phyloP scores from a whole-genome alignment of 1,140 invertebrate species.

The Anagrus nilaparvatae region DNA sequence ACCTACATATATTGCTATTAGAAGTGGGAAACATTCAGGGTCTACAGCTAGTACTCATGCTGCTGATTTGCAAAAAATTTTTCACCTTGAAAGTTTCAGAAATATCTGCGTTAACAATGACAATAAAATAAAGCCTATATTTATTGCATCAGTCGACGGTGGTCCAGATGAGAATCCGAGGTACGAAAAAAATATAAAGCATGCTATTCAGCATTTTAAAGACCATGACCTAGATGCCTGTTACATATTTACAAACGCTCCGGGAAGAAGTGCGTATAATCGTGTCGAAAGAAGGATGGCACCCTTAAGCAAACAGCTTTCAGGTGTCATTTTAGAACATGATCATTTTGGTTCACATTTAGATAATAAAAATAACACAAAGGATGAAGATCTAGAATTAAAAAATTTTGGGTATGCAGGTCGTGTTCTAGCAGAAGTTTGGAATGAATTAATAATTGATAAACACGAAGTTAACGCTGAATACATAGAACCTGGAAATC shows the following conservation, averaged over 20 bases:
- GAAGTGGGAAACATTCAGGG: constrained; percentile 24
- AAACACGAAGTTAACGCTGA: constrained; percentile 16
- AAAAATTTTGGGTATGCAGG: constrained; percentile 25
- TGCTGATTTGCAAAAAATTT: constrained; percentile 19
- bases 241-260: constrained; percentile 24
- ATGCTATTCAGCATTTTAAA: constrained; percentile 20
- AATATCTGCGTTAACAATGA: constrained; percentile 17
- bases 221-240: constrained; percentile 12
- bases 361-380: constrained; percentile 19
- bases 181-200: constrained; percentile 27
- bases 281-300: constrained; percentile 20
- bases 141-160: constrained; percentile 30
- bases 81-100: constrained; percentile 19
- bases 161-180: constrained; percentile 36
- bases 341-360: constrained; percentile 27
- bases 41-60: constrained; percentile 24
- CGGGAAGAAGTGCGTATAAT: constrained; percentile 18
- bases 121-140: constrained; percentile 28
- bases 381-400: constrained; percentile 21
- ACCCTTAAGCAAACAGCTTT: constrained; percentile 24
- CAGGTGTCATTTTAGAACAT: constrained; percentile 26
- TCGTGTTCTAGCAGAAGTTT: constrained; percentile 19
- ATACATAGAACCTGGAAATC: constrained; percentile 13
- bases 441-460: constrained; percentile 19
- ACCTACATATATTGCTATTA: constrained; percentile 33